Evolutionary conservation across 1,140 invertebrate genomes (phyloP).

Genomic region (Danaus plexippus): DNA sequence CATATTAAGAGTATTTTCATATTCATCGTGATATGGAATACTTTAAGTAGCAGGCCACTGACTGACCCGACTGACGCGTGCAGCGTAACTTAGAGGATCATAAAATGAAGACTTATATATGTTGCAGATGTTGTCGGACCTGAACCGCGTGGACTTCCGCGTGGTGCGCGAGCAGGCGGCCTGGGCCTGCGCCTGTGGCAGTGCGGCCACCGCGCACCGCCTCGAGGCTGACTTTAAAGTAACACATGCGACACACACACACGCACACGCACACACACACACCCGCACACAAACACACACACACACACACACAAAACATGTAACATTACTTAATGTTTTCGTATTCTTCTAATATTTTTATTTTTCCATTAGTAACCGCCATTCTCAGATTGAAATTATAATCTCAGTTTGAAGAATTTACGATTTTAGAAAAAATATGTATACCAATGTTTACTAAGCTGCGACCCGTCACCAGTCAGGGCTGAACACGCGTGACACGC

Average conservation of each 20-base stretch:
- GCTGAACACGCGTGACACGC: no score
- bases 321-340: neutral
- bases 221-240: conserved; percentile 94
- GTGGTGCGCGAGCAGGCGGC: conserved; percentile 93
- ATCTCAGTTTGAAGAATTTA: no score
- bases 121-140: conserved; percentile 94
- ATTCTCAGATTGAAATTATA: no score
- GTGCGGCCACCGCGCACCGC: conserved; percentile 85
- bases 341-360: conserved; percentile 2
- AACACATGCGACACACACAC: neutral
- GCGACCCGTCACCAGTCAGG: no score
- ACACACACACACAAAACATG: neutral
- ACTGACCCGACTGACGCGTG: no score
- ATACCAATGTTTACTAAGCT: no score
- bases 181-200: conserved; percentile 97
- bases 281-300: neutral
- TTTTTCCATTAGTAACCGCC: no score
- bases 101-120: neutral
- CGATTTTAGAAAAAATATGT: no score
- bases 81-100: no score
- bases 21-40: neutral
- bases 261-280: neutral
- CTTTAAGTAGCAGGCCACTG: no score
- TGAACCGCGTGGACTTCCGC: conserved; percentile 97
- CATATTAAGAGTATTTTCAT: neutral